phyloP scores from a whole-genome alignment of 2,113 vertebrate genomes.

The Heterocephalus glaber region DNA sequence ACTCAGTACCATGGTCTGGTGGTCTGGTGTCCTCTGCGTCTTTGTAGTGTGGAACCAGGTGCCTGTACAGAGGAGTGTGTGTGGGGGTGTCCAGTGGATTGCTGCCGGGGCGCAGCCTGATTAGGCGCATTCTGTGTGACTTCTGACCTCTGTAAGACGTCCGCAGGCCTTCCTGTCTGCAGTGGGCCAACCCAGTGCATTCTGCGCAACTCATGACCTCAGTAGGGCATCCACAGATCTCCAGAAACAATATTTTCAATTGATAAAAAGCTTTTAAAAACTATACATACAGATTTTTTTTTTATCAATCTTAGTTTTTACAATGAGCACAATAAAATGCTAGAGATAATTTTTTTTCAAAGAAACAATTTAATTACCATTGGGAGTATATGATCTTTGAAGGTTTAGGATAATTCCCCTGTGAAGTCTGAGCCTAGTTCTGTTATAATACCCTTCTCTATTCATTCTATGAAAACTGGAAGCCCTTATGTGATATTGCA shows the following conservation, averaged over 20 bases:
- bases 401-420: background rate
- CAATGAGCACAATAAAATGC: background rate
- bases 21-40: too few relatives aligned
- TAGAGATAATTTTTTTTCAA: background rate
- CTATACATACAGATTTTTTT: background rate
- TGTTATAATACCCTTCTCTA: background rate
- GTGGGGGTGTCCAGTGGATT: too few relatives aligned
- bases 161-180: too few relatives aligned
- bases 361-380: slow-evolving; percentile 1
- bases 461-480: background rate
- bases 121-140: too few relatives aligned
- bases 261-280: background rate
- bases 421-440: background rate
- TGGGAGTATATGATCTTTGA: background rate
- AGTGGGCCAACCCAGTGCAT: too few relatives aligned
- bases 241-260: background rate
- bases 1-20: too few relatives aligned
- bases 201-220: too few relatives aligned
- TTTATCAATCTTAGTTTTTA: background rate
- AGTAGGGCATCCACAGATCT: too few relatives aligned
- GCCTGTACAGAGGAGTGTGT: too few relatives aligned
- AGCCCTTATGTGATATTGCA: background rate
- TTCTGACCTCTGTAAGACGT: too few relatives aligned
- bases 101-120: too few relatives aligned
- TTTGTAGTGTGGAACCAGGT: too few relatives aligned